Conservation (phyloP, 2,888 invertebrate species). For the Trissolcus japonicus region DNA sequence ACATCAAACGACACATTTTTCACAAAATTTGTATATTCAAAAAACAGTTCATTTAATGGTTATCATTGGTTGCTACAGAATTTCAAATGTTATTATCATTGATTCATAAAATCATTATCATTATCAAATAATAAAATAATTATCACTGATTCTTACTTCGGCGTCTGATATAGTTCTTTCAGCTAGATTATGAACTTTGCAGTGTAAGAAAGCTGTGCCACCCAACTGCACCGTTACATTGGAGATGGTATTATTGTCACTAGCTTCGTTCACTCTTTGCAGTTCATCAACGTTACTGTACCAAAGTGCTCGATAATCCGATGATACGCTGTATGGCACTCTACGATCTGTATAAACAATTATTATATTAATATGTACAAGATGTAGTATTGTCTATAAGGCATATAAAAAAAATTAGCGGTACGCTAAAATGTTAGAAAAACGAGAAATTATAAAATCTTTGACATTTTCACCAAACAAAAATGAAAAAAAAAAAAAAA, state of each 20-base stretch:
- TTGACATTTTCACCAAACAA: too few relatives aligned
- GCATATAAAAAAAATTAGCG: neutral
- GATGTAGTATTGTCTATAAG: neutral
- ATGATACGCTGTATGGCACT: constrained; percentile 73
- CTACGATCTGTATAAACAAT: constrained; percentile 69
- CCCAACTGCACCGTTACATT: constrained; percentile 88
- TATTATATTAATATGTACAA: neutral
- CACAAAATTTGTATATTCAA: too few relatives aligned
- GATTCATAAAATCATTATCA: too few relatives aligned
- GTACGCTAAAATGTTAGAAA: too few relatives aligned
- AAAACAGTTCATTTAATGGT: too few relatives aligned
- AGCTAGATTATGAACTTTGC: constrained; percentile 85
- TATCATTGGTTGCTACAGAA: too few relatives aligned
- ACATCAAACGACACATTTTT: too few relatives aligned
- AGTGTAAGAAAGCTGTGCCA: constrained; percentile 87
- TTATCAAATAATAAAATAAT: too few relatives aligned
- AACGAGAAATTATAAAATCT: too few relatives aligned
- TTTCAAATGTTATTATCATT: too few relatives aligned
- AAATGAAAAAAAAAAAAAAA: neutral
- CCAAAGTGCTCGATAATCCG: constrained; percentile 74
- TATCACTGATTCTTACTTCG: constrained; percentile 69
- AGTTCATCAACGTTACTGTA: constrained; percentile 74
- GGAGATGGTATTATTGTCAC: constrained; percentile 85
- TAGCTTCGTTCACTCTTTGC: constrained; percentile 75
- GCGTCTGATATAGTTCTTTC: constrained; percentile 82